Conservation (phyloP, 2,113 vertebrate genomes). For the Mandrillus leucophaeus region DNA sequence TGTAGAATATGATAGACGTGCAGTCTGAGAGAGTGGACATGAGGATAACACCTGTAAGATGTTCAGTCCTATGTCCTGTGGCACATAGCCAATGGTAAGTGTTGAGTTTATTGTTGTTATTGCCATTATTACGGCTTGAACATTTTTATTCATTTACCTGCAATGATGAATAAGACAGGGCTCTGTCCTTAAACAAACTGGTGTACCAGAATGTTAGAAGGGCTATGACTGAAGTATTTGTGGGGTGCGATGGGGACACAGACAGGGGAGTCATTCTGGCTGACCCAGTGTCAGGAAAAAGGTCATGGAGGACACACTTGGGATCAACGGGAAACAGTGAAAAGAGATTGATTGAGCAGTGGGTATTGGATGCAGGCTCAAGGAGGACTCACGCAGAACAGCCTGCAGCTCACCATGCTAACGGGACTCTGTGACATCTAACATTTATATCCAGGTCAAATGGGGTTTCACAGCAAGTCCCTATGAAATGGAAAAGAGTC, state of each 20-base stretch:
- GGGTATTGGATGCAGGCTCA: rapidly evolving
- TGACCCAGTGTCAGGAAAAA: background rate
- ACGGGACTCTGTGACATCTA: background rate
- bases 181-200: background rate
- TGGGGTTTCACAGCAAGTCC: background rate
- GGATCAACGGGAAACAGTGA: background rate
- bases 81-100: background rate
- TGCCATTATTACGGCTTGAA: background rate
- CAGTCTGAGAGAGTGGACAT: background rate
- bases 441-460: background rate
- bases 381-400: background rate
- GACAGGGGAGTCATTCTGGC: background rate
- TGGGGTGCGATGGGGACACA: background rate
- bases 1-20: no score
- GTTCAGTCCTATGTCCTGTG: background rate
- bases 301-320: background rate
- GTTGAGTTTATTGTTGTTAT: background rate
- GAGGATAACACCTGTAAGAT: background rate
- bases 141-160: background rate
- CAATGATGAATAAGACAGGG: background rate
- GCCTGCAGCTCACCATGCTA: background rate
- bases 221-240: background rate
- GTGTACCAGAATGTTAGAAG: rapidly evolving
- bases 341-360: background rate
- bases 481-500: background rate